Conservation (phyloP, 2,888 invertebrate genomes). For the Julus scanicus region DNA sequence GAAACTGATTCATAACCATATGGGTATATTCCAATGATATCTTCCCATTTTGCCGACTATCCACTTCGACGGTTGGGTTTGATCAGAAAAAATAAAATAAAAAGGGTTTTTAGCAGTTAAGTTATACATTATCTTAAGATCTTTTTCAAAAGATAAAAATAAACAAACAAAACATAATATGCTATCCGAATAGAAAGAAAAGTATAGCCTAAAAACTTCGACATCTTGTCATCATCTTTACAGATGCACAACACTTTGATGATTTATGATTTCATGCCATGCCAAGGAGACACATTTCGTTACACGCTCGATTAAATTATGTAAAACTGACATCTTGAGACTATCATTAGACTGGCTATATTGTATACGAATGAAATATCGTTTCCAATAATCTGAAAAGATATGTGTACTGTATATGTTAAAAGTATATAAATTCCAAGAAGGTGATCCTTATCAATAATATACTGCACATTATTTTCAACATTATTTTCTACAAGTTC, state of each 20-base stretch:
- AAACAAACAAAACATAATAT: not conserved
- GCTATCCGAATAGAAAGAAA: not conserved
- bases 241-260: not conserved
- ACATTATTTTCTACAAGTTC: not conserved
- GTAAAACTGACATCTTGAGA: conserved; percentile 21
- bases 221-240: not conserved
- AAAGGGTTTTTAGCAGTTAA: no score
- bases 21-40: no score
- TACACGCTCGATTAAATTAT: not conserved
- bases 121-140: no score
- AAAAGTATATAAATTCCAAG: not conserved
- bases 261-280: conserved; percentile 22
- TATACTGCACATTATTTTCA: not conserved
- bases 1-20: no score
- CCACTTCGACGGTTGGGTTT: no score
- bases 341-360: not conserved
- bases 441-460: not conserved
- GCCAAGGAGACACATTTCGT: not conserved
- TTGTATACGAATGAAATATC: not conserved
- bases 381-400: not conserved
- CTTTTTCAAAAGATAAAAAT: not conserved
- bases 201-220: not conserved
- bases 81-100: no score
- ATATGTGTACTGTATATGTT: not conserved
- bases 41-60: no score